These are phyloP conservation scores for Pollenia griseotomentosa DNA, from an alignment of 2,888 invertebrate genomes.

Conservation along the genomic window DNA sequence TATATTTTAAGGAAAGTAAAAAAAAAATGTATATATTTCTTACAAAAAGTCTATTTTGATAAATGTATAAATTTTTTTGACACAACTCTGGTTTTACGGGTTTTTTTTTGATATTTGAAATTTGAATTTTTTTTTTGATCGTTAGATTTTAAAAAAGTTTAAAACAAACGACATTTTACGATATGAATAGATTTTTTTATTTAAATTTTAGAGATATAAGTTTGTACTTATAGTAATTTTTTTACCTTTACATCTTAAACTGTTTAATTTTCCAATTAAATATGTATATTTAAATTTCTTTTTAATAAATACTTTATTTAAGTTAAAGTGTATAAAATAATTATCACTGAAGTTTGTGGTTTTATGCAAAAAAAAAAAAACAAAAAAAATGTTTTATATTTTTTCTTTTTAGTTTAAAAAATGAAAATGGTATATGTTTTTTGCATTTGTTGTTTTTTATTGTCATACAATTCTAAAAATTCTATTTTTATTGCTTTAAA, in stretches of 20 bases:
- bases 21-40: conserved; percentile 62
- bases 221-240: conserved; percentile 73
- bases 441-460: conserved; percentile 79
- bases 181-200: conserved; percentile 62
- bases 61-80: conserved; percentile 63
- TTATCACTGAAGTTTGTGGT: conserved; percentile 50
- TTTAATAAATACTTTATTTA: conserved; percentile 58
- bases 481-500: conserved; percentile 40
- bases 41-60: conserved; percentile 68
- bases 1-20: conserved; percentile 5
- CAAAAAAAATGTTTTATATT: conserved; percentile 59
- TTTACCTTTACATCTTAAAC: conserved; percentile 50
- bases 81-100: conserved; percentile 71
- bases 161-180: conserved; percentile 16
- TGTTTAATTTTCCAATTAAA: conserved; percentile 53
- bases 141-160: conserved; percentile 15
- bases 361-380: conserved; percentile 73
- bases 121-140: conserved; percentile 31
- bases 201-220: conserved; percentile 75
- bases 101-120: background rate
- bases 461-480: conserved; percentile 80
- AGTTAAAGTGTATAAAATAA: conserved; percentile 69
- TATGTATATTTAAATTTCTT: background rate
- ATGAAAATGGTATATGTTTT: conserved; percentile 75
- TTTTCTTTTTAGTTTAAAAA: conserved; percentile 63